These are phyloP conservation scores for Bungarus multicinctus DNA, from an alignment of 2,113 vertebrate species.

Conservation along the genomic window DNA sequence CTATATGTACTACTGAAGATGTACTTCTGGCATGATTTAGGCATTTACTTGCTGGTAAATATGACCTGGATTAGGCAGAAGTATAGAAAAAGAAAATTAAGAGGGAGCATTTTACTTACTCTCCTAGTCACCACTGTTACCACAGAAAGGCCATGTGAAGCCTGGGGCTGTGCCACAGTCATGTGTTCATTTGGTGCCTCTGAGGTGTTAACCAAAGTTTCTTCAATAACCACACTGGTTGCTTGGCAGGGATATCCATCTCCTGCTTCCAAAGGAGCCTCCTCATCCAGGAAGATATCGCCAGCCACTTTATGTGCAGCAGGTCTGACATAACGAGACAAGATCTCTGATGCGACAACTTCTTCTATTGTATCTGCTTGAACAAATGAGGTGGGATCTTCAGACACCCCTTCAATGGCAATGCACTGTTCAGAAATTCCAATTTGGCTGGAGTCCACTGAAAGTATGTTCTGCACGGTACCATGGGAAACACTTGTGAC, in stretches of 20 bases:
- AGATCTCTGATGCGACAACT: slow-evolving; percentile 65
- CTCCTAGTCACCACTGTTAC: slow-evolving; percentile 72
- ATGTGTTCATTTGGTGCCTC: slow-evolving; percentile 55
- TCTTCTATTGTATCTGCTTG: slow-evolving; percentile 64
- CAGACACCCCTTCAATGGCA: slow-evolving; percentile 72
- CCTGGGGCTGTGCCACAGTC: slow-evolving; percentile 58
- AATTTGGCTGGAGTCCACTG: slow-evolving; percentile 62
- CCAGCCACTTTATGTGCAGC: slow-evolving; percentile 59
- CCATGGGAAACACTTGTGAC: slow-evolving; percentile 54
- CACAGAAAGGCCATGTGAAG: slow-evolving; percentile 73
- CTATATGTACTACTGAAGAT: not conserved
- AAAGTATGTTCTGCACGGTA: slow-evolving; percentile 59
- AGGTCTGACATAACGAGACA: slow-evolving; percentile 61
- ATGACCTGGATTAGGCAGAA: not conserved
- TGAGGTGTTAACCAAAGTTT: slow-evolving; percentile 66
- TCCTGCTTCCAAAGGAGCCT: slow-evolving; percentile 67
- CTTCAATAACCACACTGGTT: slow-evolving; percentile 74
- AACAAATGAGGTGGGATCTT: slow-evolving; percentile 66
- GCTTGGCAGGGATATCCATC: slow-evolving; percentile 71
- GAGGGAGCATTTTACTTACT: slow-evolving; percentile 62
- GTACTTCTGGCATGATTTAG: not conserved
- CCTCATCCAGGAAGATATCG: slow-evolving; percentile 73
- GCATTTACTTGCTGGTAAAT: not conserved
- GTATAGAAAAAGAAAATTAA: not conserved
- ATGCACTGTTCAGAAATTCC: slow-evolving; percentile 77